A percentile compares a stretch with the other conserved stretches of the same genome.
Evolutionary conservation across 2,113 vertebrate genomes (phyloP).

Genomic region (Isichthys henryi): DNA sequence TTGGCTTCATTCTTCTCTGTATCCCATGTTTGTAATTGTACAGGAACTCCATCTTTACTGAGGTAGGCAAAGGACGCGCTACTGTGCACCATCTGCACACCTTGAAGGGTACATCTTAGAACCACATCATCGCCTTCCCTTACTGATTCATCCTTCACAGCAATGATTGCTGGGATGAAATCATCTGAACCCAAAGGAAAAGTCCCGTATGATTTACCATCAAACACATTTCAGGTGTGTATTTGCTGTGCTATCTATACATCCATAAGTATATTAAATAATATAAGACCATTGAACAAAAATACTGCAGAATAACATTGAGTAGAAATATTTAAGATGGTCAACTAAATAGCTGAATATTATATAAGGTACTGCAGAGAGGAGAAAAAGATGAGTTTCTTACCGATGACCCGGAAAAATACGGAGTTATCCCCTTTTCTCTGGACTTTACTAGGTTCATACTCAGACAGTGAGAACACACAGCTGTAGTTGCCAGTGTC

Average conservation of each 20-base stretch:
- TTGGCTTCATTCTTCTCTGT: neutral
- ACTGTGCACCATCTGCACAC: neutral
- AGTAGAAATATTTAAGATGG: too few species aligned
- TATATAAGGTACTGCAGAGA: neutral
- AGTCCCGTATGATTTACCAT: neutral
- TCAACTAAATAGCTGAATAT: neutral
- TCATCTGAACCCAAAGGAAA: constrained; percentile 25
- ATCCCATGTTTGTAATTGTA: constrained; percentile 25
- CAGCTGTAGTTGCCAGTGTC: constrained; percentile 33
- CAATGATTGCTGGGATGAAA: constrained; percentile 34
- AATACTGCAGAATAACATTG: neutral
- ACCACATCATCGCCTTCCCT: constrained; percentile 10
- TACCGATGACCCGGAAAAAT: constrained; percentile 34
- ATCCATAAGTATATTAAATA: too few species aligned
- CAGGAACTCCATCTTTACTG: constrained; percentile 13
- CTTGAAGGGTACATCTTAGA: constrained; percentile 27
- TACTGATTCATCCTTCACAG: constrained; percentile 1
- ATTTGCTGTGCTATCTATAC: too few species aligned
- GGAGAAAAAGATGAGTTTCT: neutral
- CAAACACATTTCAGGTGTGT: too few species aligned
- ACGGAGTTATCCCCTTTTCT: constrained; percentile 14
- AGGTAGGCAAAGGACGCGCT: constrained; percentile 9
- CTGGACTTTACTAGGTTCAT: neutral
- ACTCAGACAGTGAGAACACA: neutral
- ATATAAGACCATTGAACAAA: too few species aligned